Evolutionary conservation across 2,797 vertebrate species (phyloP), one percentile per base, ranked within the genome.

Genomic region (Tadarida brasiliensis): DNA sequence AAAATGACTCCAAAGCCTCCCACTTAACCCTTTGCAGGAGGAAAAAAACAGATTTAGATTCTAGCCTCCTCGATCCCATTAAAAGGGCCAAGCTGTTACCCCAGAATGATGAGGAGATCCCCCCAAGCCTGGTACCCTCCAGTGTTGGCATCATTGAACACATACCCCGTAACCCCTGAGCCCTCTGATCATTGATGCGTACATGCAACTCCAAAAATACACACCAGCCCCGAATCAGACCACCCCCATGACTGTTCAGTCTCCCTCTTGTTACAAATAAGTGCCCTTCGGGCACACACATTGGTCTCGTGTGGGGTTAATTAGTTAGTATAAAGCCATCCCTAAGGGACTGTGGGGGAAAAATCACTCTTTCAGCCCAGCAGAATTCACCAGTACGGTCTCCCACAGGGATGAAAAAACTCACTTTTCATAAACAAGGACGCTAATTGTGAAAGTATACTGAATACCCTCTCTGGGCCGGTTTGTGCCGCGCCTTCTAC

Each of bases 101-200:
- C 76, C 67, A 54, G 47, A 7, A 47, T 8, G 68, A 56, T 0
- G 4, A 65, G 16, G 15, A 73, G 19, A 16, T 12, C 74, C 49
- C 10, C 0, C 28, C 0, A 7, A 59, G 59, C 47, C 30, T 1
- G 1, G 7, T 2, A 4, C 24, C 56, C 59, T 16, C 15, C 3
- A 5, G 9, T 14, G 2, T 1, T 28, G 87, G 87, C 39, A 11
- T 44, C 78, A 17, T 7, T 1, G n/a, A 35, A 22, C 28, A 0
- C 2, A 5, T 1, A 2, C 11, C 19, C 35, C 19, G 44, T 10
- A 7, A 47, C 73, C 19, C 8, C 28, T n/a, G 3, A 28, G n/a
- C 44, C n/a, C 1, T 35, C 56, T 0, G 2, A 0, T 6, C 8
- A 0, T 0, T 0, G 0, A 14, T 14, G 8, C 14, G 57, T 22